Conservation (phyloP, 2,888 invertebrate genomes). For the Plagodis dolabraria region DNA sequence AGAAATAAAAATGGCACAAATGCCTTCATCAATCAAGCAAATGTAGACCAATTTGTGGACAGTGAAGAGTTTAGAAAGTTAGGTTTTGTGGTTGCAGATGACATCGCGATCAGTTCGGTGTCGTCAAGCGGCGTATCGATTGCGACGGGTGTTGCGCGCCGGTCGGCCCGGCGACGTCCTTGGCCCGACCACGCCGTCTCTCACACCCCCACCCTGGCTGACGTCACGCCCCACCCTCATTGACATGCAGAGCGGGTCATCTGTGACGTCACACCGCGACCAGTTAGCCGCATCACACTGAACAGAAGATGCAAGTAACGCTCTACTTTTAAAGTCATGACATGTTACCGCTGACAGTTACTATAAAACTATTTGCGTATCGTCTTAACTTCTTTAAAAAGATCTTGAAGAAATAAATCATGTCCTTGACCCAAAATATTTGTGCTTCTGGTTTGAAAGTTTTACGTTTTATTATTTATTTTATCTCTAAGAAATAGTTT, state of each 20-base stretch:
- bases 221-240: constrained; percentile 71
- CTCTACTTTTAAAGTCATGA: too few relatives aligned
- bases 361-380: too few relatives aligned
- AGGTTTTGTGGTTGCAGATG: constrained; percentile 47
- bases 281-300: constrained; percentile 46
- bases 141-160: constrained; percentile 74
- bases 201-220: constrained; percentile 52
- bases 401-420: too few relatives aligned
- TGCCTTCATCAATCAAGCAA: constrained; percentile 9
- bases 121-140: constrained; percentile 70
- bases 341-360: too few relatives aligned
- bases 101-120: constrained; percentile 38
- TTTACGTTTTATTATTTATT: too few relatives aligned
- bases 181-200: constrained; percentile 75
- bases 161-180: constrained; percentile 83
- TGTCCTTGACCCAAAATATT: too few relatives aligned
- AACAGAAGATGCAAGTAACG: constrained; percentile 1
- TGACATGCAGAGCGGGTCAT: constrained; percentile 65
- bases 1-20: neutral
- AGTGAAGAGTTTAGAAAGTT: constrained; percentile 23
- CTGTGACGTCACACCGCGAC: constrained; percentile 67
- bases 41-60: constrained; percentile 6
- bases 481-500: too few relatives aligned
- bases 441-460: too few relatives aligned
- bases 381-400: too few relatives aligned